Evolutionary conservation across 1,140 invertebrate species (phyloP).

Genomic region (Megalopta genalis): DNA sequence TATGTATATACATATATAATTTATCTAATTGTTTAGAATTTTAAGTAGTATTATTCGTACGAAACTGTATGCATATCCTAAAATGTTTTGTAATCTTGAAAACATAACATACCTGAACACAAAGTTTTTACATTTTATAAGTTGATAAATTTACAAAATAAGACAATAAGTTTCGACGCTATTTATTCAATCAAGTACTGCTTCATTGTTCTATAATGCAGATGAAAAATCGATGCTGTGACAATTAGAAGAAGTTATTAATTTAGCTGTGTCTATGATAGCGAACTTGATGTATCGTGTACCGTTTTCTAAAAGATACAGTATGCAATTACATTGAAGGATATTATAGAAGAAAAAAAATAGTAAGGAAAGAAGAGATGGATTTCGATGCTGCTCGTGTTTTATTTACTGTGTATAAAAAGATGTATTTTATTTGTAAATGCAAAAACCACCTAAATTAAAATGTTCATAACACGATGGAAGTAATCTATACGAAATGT

Average conservation of each 20-base stretch:
- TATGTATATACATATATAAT: too few species aligned
- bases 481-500: not conserved
- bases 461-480: not conserved
- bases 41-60: slow-evolving; percentile 19
- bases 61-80: slow-evolving; percentile 13
- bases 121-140: slow-evolving; percentile 33
- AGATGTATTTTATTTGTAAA: slow-evolving; percentile 21
- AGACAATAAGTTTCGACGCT: slow-evolving; percentile 35
- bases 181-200: not conserved
- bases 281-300: not conserved
- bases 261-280: not conserved
- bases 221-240: not conserved
- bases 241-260: not conserved
- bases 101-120: not conserved
- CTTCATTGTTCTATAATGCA: not conserved
- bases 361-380: not conserved
- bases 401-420: not conserved
- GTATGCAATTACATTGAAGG: not conserved
- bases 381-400: not conserved
- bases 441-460: not conserved
- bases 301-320: slow-evolving; percentile 10
- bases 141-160: slow-evolving; percentile 27
- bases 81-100: slow-evolving; percentile 18
- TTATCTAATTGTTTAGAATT: slow-evolving; percentile 24
- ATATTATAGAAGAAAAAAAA: not conserved